phyloP scores from a whole-genome alignment of 2,797 vertebrate species.

The Neosilurus hyrtlii region DNA sequence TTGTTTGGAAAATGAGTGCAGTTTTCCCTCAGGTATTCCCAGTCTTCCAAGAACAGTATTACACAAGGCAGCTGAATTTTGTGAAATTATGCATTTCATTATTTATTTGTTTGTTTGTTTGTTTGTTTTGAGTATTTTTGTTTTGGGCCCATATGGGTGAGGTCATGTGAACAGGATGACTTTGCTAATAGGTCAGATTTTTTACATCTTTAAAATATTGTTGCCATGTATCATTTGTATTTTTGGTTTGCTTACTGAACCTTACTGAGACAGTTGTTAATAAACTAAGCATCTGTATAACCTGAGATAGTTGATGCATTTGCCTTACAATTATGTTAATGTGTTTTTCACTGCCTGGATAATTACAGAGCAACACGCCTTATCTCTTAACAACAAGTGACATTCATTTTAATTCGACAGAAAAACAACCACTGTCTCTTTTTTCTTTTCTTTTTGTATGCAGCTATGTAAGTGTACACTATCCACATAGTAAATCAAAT shows the following conservation, averaged over 20 bases:
- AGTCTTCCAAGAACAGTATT: constrained; percentile 45
- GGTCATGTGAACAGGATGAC: constrained; percentile 41
- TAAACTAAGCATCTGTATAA: constrained; percentile 12
- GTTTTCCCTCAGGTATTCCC: constrained; percentile 42
- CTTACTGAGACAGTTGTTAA: constrained; percentile 9
- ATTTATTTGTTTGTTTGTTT: too few species aligned
- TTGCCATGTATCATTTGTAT: not conserved
- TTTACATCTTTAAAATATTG: constrained; percentile 17
- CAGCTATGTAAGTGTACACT: not conserved
- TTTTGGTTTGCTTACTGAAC: constrained; percentile 30
- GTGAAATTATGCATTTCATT: not conserved
- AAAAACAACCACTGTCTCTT: not conserved
- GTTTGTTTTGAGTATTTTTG: not conserved
- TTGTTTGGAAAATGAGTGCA: constrained; percentile 62
- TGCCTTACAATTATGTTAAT: constrained; percentile 24
- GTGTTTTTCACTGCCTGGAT: constrained; percentile 18
- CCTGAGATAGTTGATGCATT: constrained; percentile 12
- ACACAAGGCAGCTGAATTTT: constrained; percentile 44
- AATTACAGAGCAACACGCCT: constrained; percentile 26
- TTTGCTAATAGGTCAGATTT: constrained; percentile 31
- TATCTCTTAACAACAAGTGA: constrained; percentile 11
- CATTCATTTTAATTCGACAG: not conserved
- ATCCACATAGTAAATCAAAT: not conserved
- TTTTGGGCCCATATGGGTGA: constrained; percentile 29
- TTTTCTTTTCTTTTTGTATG: not conserved